Conservation (phyloP, 2,113 vertebrate species). For the Rhinolophus ferrumequinum region DNA sequence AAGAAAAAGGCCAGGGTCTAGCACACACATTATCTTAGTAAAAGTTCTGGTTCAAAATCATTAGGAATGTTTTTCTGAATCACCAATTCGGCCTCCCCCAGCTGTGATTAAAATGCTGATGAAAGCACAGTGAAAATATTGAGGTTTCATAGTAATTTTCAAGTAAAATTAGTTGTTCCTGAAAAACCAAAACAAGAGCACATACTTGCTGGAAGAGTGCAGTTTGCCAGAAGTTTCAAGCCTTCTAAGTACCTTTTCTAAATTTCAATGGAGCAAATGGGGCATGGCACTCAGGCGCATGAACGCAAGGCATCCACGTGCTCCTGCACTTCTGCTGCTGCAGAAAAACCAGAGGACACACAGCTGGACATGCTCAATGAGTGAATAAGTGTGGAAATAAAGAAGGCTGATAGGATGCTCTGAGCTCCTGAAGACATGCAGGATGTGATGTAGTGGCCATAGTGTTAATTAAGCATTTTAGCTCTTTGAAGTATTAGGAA, state of each 20-base stretch:
- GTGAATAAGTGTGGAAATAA: not conserved
- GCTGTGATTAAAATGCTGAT: constrained; percentile 8
- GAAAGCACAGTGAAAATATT: not conserved
- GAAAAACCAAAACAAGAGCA: not conserved
- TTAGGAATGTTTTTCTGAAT: not conserved
- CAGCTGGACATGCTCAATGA: not conserved
- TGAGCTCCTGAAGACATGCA: not conserved
- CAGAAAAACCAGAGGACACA: not conserved
- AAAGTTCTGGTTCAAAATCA: not conserved
- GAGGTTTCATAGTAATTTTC: not conserved
- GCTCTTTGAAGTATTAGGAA: constrained; percentile 15
- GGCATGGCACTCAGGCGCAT: not conserved
- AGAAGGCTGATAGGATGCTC: not conserved
- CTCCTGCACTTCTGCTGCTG: not conserved
- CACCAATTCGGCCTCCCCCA: not conserved
- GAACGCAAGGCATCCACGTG: not conserved
- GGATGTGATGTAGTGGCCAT: not conserved
- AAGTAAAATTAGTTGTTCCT: not conserved
- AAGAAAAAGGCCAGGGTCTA: not conserved
- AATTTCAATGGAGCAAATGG: not conserved
- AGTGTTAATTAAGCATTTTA: constrained; percentile 14
- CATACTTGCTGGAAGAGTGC: not conserved
- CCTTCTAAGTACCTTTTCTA: not conserved
- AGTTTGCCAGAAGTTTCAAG: not conserved
- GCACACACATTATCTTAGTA: not conserved